These are phyloP conservation scores for Gnatocerus cornutus DNA, from an alignment of 2,888 invertebrate species.

Conservation along the genomic window DNA sequence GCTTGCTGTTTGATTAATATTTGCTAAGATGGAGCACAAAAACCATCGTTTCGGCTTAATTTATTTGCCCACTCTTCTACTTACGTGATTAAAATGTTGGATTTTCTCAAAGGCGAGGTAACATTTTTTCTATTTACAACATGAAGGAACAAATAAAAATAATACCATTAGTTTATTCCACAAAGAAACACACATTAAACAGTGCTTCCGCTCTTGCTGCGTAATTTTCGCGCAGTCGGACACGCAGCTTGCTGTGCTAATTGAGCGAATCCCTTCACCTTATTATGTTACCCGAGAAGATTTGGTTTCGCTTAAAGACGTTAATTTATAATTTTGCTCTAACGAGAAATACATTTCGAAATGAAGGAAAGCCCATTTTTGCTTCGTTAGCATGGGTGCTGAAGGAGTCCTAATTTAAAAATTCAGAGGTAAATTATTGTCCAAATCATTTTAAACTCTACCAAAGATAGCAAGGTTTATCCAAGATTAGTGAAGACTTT, in stretches of 20 bases:
- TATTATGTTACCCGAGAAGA: constrained; percentile 55
- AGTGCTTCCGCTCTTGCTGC: constrained; percentile 41
- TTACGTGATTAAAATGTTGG: constrained; percentile 13
- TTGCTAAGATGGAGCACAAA: constrained; percentile 28
- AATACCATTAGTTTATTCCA: background rate
- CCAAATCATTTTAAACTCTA: background rate
- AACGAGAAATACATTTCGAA: constrained; percentile 45
- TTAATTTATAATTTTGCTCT: constrained; percentile 49
- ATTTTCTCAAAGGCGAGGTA: too few relatives aligned
- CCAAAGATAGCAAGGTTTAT: background rate
- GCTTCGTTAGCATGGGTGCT: constrained; percentile 18
- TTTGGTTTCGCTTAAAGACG: constrained; percentile 53
- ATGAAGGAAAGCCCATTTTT: constrained; percentile 30
- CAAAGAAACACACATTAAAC: constrained; percentile 33
- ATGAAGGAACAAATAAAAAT: background rate
- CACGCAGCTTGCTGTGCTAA: constrained; percentile 56
- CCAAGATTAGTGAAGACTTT: too few relatives aligned
- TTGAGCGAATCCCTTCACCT: constrained; percentile 57
- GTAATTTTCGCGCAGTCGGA: constrained; percentile 51
- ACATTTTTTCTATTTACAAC: background rate
- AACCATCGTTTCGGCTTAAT: constrained; percentile 23
- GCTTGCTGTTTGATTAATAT: constrained; percentile 39
- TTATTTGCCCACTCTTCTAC: constrained; percentile 27
- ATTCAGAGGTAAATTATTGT: background rate
- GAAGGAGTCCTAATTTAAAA: constrained; percentile 11